phyloP scores from a whole-genome alignment of 2,888 invertebrate species.

The Torymus auratus region DNA sequence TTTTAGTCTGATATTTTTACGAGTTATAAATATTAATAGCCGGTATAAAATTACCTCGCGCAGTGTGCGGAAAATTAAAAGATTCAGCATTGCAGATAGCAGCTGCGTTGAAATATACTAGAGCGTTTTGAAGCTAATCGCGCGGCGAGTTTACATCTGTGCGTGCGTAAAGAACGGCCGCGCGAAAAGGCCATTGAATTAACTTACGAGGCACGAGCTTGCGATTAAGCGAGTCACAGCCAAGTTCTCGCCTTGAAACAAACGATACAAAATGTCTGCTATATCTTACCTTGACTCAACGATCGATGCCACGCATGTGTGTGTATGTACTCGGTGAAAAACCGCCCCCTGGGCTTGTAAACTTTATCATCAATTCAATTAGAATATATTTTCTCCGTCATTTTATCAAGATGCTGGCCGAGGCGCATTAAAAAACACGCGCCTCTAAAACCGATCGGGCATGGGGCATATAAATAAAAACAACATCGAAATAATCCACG shows the following conservation, averaged over 20 bases:
- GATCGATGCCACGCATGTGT: slow-evolving; percentile 58
- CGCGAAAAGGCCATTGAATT: slow-evolving; percentile 54
- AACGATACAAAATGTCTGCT: slow-evolving; percentile 67
- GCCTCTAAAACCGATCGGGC: slow-evolving; percentile 20
- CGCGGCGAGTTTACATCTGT: slow-evolving; percentile 20
- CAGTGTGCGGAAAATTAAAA: background rate
- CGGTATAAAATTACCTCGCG: too few relatives aligned
- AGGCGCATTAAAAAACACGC: background rate
- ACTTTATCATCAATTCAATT: slow-evolving; percentile 31
- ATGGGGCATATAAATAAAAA: slow-evolving; percentile 48
- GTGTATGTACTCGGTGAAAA: background rate
- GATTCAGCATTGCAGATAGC: background rate
- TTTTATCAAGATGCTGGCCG: background rate
- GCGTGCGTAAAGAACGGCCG: slow-evolving; percentile 58
- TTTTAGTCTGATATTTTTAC: too few relatives aligned
- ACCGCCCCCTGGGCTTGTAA: background rate
- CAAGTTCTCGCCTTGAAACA: slow-evolving; percentile 66
- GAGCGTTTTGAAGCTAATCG: slow-evolving; percentile 35
- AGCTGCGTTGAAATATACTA: slow-evolving; percentile 17
- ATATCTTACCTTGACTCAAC: slow-evolving; percentile 66
- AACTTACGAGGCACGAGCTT: slow-evolving; percentile 62
- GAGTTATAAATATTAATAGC: too few relatives aligned
- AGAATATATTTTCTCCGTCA: background rate
- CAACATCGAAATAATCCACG: background rate
- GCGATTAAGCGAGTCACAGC: slow-evolving; percentile 64